Evolutionary conservation across 92 coral and sea anemone genomes (phyloP).

Genomic region (Anthopleura xanthogrammica): DNA sequence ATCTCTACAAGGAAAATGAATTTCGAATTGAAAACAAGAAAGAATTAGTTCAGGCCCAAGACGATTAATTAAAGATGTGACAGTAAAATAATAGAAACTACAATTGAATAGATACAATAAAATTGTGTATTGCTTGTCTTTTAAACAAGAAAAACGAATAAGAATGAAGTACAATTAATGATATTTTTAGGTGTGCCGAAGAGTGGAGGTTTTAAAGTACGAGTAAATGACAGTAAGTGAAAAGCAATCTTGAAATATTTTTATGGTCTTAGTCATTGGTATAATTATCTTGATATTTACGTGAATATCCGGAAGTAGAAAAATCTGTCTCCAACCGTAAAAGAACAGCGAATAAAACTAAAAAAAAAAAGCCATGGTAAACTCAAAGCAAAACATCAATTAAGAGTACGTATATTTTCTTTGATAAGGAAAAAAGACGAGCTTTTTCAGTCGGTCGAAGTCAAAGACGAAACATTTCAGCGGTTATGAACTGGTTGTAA

Average conservation of each 20-base stretch:
- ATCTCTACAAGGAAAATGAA: not conserved
- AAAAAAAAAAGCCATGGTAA: not conserved
- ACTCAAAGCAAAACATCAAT: too few species aligned
- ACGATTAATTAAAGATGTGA: not conserved
- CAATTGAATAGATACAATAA: not conserved
- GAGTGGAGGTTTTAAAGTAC: not conserved
- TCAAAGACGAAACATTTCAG: not conserved
- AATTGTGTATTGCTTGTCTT: not conserved
- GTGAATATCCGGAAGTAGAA: not conserved
- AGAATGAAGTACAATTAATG: not conserved
- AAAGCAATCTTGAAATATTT: not conserved
- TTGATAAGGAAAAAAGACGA: not conserved
- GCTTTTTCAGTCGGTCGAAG: not conserved
- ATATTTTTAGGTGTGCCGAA: not conserved
- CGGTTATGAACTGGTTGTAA: not conserved
- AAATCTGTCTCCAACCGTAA: not conserved
- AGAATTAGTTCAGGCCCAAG: not conserved
- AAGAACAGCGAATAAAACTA: not conserved
- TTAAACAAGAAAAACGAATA: not conserved
- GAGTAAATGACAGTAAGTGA: not conserved
- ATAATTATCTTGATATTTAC: not conserved
- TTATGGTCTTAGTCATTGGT: not conserved
- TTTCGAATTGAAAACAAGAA: not conserved
- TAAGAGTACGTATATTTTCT: not conserved
- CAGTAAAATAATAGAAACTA: not conserved